Conservation (phyloP, 2,888 invertebrate genomes). For the Acanthococcus lagerstroemiae region DNA sequence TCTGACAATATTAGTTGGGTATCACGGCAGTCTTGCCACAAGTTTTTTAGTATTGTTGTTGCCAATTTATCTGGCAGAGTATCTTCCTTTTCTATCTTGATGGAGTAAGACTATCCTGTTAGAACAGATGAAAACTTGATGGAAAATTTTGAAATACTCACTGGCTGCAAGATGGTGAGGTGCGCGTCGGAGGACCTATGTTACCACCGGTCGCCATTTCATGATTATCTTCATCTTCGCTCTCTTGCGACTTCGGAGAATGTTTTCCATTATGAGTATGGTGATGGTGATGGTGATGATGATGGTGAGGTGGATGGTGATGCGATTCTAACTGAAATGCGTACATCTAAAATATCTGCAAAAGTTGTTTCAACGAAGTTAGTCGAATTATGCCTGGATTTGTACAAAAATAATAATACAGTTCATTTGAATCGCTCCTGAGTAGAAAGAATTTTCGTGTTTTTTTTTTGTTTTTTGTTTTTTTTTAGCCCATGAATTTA, state of each 20-base stretch:
- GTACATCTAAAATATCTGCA: conserved; percentile 6
- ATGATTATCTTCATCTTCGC: conserved; percentile 12
- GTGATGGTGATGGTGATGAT: conserved; percentile 21
- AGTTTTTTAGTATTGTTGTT: too few relatives aligned
- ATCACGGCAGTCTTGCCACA: too few relatives aligned
- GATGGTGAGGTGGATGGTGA: conserved; percentile 2
- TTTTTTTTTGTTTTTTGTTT: too few relatives aligned
- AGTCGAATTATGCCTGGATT: neutral
- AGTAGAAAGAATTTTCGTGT: too few relatives aligned
- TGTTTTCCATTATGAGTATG: conserved; percentile 1
- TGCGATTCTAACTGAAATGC: conserved; percentile 15
- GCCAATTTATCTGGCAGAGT: too few relatives aligned
- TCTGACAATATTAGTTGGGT: too few relatives aligned
- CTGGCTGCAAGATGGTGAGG: conserved; percentile 6
- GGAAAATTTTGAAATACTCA: too few relatives aligned
- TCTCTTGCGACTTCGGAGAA: conserved; percentile 18
- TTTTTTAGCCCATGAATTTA: too few relatives aligned
- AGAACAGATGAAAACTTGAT: too few relatives aligned
- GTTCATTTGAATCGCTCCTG: neutral
- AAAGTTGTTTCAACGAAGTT: neutral
- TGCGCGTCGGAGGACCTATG: neutral
- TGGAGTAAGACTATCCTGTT: too few relatives aligned
- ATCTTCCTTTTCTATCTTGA: too few relatives aligned
- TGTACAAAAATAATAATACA: neutral
- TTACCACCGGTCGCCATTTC: neutral